Percentiles rank a stretch among this genome's conserved stretches.
Conservation (phyloP, 2,113 vertebrate genomes). For the Donacobius atricapilla region DNA sequence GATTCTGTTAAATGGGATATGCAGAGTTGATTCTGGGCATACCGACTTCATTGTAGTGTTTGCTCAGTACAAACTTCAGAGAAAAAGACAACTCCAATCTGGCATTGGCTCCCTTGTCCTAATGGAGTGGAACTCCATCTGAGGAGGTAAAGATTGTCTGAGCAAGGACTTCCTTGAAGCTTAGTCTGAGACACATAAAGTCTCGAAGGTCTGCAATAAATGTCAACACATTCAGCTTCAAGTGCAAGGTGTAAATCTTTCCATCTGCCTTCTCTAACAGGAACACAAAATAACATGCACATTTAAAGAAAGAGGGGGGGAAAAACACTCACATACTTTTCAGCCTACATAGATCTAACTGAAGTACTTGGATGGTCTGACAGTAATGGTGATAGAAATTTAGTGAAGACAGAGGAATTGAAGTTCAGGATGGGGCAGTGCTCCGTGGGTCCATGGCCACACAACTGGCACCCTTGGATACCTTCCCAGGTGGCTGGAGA, state of each 20-base stretch:
- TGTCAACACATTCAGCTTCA: not conserved
- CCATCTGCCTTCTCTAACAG: not conserved
- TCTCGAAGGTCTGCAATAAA: not conserved
- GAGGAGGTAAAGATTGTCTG: not conserved
- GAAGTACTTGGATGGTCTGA: not conserved
- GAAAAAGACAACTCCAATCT: not conserved
- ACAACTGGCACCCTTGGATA: not conserved
- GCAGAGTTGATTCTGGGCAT: not conserved
- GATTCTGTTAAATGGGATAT: not conserved
- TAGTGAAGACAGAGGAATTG: not conserved
- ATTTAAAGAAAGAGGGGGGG: not conserved
- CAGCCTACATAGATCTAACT: not conserved
- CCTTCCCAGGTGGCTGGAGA: not conserved
- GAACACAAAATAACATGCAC: not conserved
- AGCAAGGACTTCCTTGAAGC: not conserved
- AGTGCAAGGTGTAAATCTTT: conserved; percentile 9
- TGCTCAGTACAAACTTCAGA: not conserved
- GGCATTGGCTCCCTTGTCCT: not conserved
- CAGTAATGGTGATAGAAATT: not conserved
- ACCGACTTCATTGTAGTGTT: not conserved
- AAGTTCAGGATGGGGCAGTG: not conserved
- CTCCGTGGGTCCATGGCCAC: not conserved
- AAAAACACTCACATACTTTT: not conserved
- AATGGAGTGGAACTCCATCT: not conserved
- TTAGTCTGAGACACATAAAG: not conserved